Evolutionary conservation across 2,888 invertebrate species (phyloP).

Genomic region (Ophion ellenae): DNA sequence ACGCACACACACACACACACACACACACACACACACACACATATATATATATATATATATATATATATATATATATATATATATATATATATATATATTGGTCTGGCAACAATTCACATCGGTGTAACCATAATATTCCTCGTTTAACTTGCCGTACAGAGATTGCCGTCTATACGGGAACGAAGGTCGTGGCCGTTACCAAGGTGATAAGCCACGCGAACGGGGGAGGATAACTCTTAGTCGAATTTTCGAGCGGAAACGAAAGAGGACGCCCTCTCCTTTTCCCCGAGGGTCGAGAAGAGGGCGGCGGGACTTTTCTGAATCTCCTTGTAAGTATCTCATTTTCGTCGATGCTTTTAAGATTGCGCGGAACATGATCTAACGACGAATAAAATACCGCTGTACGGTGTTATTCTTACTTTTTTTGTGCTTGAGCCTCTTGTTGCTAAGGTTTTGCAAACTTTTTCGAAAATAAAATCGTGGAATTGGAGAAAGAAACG

Average conservation of each 20-base stretch:
- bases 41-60: neutral
- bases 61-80: neutral
- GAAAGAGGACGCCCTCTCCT: constrained; percentile 1
- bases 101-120: constrained; percentile 50
- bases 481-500: too few species aligned
- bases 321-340: constrained; percentile 9
- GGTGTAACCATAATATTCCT: constrained; percentile 59
- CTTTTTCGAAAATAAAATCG: too few species aligned
- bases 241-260: constrained; percentile 42
- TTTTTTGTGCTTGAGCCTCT: neutral
- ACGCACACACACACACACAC: too few species aligned
- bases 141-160: constrained; percentile 54
- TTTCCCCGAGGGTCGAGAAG: neutral
- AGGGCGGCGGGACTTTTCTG: neutral
- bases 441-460: too few species aligned
- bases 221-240: constrained; percentile 43
- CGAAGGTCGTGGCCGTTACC: constrained; percentile 63
- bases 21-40: too few species aligned
- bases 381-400: neutral
- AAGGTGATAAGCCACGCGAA: constrained; percentile 63
- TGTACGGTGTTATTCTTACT: neutral
- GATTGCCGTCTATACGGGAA: constrained; percentile 43
- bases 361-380: neutral
- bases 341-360: constrained; percentile 18
- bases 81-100: constrained; percentile 1